Evolutionary conservation across 2,888 invertebrate species (phyloP), one percentile per base, ranked within the genome.

Genomic region (Drosophila subsilvestris): DNA sequence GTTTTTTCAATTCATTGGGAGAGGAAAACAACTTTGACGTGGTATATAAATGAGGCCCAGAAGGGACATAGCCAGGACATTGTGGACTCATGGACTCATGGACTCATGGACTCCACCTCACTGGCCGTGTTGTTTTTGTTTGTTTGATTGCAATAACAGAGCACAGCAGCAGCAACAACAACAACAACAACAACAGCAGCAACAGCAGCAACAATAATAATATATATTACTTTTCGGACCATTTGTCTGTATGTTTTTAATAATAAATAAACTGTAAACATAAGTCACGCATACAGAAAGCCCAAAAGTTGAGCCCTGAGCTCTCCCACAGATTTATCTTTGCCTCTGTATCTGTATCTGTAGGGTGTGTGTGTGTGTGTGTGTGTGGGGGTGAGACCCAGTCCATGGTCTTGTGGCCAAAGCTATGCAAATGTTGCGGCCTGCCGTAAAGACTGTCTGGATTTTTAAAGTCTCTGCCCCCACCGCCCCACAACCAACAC

Each of bases 201-300:
- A 8, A 29, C 9, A 29, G 3, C 29, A 66, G 66, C 56, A 55
- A 48, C 49, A 55, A 63, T 55, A 53, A 78, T 73, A 58, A 81
- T 78, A 76, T 55, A 67, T 55, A 65, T 71, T 51, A 65, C 69
- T 72, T 65, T 68, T 80, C 75, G 69, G 63, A 74, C 70, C 81
- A 74, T 79, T 85, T 87, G 78, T 74, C 78, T 82, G 86, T 76
- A 69, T 74, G 78, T 83, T 88, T 88, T 83, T 88, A 83, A 83
- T 83, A 83, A 83, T 83, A 83, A 83, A 83, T 83, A 83, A 83
- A 83, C 88, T 83, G 88, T 86, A 82, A 83, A 88, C 88, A 88
- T 83, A 88, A 88, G 88, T 88, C 83, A 88, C 78, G 86, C 86
- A 86, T 75, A 82, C 73, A 73, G 70, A 72, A 72, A 79, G 79